Conservation (phyloP, 1,140 invertebrate species). For the Cotesia chilonis region DNA sequence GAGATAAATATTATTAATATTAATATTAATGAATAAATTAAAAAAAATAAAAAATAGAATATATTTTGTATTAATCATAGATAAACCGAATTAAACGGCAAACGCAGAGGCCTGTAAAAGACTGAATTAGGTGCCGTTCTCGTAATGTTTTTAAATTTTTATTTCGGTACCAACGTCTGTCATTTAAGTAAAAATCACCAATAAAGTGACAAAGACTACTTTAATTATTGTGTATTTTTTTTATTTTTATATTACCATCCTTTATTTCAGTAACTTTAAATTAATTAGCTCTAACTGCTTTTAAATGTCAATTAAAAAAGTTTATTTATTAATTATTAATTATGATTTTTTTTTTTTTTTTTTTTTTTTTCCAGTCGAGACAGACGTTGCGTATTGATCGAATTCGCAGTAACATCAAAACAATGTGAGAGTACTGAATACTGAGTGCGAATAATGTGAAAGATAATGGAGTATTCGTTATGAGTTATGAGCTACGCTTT, state of each 20-base stretch:
- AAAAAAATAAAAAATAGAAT: conserved; percentile 39
- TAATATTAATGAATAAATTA: no score
- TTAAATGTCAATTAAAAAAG: not conserved
- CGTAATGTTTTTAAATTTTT: conserved; percentile 29
- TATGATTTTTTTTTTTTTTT: not conserved
- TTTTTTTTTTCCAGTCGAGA: no score
- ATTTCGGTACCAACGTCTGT: conserved; percentile 50
- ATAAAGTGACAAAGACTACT: conserved; percentile 41
- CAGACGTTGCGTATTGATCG: no score
- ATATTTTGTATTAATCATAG: conserved; percentile 55
- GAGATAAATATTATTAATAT: conserved; percentile 38
- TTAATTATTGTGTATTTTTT: conserved; percentile 3
- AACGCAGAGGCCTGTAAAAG: conserved; percentile 48
- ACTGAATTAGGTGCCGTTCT: conserved; percentile 42
- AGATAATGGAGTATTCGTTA: conserved; percentile 28
- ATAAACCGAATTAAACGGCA: conserved; percentile 48
- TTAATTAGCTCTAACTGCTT: no score
- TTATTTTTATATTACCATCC: conserved; percentile 19
- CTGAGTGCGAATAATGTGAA: not conserved
- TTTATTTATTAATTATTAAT: not conserved
- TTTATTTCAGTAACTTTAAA: not conserved
- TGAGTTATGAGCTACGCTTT: conserved; percentile 20
- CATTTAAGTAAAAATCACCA: conserved; percentile 32
- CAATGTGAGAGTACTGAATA: not conserved
- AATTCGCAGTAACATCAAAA: conserved; percentile 9